Evolutionary conservation across 2,888 invertebrate species (phyloP), one percentile per base, ranked within the genome.

Genomic region (Ornithoptera priamus): DNA sequence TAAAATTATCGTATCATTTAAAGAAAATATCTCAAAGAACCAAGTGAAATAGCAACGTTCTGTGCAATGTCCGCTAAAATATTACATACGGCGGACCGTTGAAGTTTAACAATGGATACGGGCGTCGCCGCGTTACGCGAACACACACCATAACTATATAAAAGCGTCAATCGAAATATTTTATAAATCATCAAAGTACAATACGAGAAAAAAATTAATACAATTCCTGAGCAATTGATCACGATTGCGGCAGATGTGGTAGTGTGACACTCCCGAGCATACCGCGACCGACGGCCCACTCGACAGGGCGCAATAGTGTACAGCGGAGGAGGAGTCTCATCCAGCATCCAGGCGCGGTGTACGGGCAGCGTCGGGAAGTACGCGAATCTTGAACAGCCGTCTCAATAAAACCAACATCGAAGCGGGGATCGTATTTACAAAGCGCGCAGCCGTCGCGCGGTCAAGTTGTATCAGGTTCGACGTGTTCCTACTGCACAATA

Each of bases 41-140:
- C 81, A 90, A 88, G 92, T 92, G 92, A 89, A 91, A 89, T 83
- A 89, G 88, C 90, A 92, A 92, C 92, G 83, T 92, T 92, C 91
- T 89, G 92, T 92, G 92, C 92, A 89, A 73, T 75, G 85, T 89
- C 85, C 88, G 86, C 87, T 89, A 90, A 89, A 89, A 84, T 85
- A 82, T 77, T 81, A 80, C 75, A 80, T 80, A 80, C 81, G 87
- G 88, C 88, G 85, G 86, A 86, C 84, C 65, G 83, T 84, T 83
- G 79, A 84, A 85, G 84, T 85, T 87, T 80, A 92, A 91, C 90
- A 90, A 88, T 86, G 83, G 30, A 86, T 80, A 85, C 84, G 84
- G 80, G 85, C 82, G 84, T 83, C 85, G 85, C 83, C 80, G 78
- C 78, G 78, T 79, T 66, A 42, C 58, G n/a, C n/a, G 18, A 20